phyloP scores from a whole-genome alignment of 2,797 vertebrate species.

The Cuculus canorus region DNA sequence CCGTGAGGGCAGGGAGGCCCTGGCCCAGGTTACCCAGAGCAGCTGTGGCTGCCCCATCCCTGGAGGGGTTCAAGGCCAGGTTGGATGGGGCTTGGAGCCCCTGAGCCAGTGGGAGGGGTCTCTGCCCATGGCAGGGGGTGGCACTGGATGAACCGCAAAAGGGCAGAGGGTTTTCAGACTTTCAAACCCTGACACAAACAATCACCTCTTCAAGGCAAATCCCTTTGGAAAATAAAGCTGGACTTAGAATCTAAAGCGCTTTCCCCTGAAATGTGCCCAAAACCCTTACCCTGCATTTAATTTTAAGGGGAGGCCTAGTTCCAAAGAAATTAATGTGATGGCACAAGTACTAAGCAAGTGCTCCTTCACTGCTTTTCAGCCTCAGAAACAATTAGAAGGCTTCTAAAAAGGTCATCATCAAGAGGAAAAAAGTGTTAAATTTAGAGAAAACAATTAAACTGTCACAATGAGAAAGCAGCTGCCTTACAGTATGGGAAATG shows the following conservation, averaged over 20 bases:
- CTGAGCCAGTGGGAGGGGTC: too few relatives aligned
- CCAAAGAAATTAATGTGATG: not conserved
- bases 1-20: too few relatives aligned
- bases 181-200: not conserved
- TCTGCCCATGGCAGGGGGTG: too few relatives aligned
- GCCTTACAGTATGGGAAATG: not conserved
- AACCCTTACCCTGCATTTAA: not conserved
- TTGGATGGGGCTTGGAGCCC: too few relatives aligned
- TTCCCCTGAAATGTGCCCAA: not conserved
- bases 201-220: not conserved
- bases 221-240: not conserved
- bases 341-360: not conserved
- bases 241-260: not conserved
- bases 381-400: slow-evolving; percentile 7
- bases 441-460: slow-evolving; percentile 19
- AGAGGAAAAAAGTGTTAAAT: not conserved
- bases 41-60: too few relatives aligned
- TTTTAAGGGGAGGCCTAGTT: not conserved
- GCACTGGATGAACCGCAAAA: not conserved
- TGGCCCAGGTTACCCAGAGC: too few relatives aligned
- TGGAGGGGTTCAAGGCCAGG: too few relatives aligned
- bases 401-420: not conserved
- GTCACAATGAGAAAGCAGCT: not conserved
- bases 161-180: not conserved
- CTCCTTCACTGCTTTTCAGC: not conserved